phyloP scores from a whole-genome alignment of 2,888 invertebrate species.

The Habroteleia sp. region DNA sequence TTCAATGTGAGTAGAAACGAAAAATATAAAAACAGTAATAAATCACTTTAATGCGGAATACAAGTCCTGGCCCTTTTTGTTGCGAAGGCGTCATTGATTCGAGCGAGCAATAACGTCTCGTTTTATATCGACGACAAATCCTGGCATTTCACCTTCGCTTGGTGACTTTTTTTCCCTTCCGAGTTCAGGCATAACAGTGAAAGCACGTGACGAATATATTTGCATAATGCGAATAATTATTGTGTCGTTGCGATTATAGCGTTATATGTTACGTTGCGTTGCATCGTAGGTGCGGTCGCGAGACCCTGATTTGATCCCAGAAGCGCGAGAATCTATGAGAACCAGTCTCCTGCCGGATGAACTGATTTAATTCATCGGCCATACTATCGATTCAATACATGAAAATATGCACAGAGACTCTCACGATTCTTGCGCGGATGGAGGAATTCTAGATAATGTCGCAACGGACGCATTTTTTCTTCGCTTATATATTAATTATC shows the following conservation, averaged over 20 bases:
- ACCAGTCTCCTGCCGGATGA: slow-evolving; percentile 52
- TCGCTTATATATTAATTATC: slow-evolving; percentile 33
- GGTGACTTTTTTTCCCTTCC: slow-evolving; percentile 38
- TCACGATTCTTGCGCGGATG: slow-evolving; percentile 47
- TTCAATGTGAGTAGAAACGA: slow-evolving; percentile 9
- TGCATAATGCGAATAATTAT: slow-evolving; percentile 62
- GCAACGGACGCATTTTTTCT: slow-evolving; percentile 29
- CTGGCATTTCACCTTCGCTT: slow-evolving; percentile 49
- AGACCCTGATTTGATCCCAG: slow-evolving; percentile 55
- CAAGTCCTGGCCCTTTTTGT: slow-evolving; percentile 19
- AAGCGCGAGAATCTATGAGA: slow-evolving; percentile 60
- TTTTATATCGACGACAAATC: slow-evolving; percentile 39
- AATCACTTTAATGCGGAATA: slow-evolving; percentile 19
- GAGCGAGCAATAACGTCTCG: slow-evolving; percentile 25
- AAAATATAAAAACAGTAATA: slow-evolving; percentile 8
- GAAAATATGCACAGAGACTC: slow-evolving; percentile 43
- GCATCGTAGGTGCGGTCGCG: slow-evolving; percentile 56
- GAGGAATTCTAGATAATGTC: slow-evolving; percentile 24
- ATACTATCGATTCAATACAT: slow-evolving; percentile 40
- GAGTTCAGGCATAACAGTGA: slow-evolving; percentile 47
- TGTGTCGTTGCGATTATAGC: slow-evolving; percentile 48
- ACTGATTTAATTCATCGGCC: slow-evolving; percentile 59
- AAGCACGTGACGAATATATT: slow-evolving; percentile 60
- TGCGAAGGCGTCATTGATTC: slow-evolving; percentile 36
- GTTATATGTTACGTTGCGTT: slow-evolving; percentile 41